Conservation (phyloP, 2,797 vertebrate genomes). For the Hephaestus fuliginosus region DNA sequence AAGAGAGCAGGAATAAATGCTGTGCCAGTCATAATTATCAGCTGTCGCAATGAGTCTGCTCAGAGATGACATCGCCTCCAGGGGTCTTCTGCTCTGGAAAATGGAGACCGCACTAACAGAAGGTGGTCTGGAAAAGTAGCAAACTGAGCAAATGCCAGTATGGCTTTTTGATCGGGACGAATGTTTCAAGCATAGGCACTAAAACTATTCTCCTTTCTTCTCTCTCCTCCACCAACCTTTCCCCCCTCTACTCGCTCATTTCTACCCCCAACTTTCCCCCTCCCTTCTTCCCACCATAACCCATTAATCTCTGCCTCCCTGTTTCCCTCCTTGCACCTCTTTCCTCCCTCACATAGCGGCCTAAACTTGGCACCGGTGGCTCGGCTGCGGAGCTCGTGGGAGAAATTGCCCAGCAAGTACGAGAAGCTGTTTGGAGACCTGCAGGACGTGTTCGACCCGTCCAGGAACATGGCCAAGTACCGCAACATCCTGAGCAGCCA, state of each 20-base stretch:
- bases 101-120: constrained; percentile 8
- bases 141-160: not conserved
- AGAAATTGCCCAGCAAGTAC: constrained; percentile 97
- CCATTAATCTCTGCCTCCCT: constrained; percentile 50
- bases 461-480: constrained; percentile 98
- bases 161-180: not conserved
- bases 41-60: constrained; percentile 40
- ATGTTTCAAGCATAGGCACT: not conserved
- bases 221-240: constrained; percentile 10
- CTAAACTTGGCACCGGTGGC: constrained; percentile 94
- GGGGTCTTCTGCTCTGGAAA: constrained; percentile 35
- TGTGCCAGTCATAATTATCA: constrained; percentile 48
- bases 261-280: not conserved
- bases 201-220: not conserved
- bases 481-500: constrained; percentile 97
- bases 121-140: not conserved
- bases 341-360: constrained; percentile 84
- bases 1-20: constrained; percentile 22
- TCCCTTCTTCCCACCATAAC: constrained; percentile 17
- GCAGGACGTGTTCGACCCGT: constrained; percentile 97
- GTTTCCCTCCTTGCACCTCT: not conserved
- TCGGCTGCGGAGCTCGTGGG: constrained; percentile 94
- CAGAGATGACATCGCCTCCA: constrained; percentile 29
- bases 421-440: constrained; percentile 96
- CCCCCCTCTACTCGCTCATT: not conserved